Percentiles rank a stretch among this genome's conserved stretches.
Conservation (phyloP, 2,113 vertebrate species). For the Aplodontia rufa region DNA sequence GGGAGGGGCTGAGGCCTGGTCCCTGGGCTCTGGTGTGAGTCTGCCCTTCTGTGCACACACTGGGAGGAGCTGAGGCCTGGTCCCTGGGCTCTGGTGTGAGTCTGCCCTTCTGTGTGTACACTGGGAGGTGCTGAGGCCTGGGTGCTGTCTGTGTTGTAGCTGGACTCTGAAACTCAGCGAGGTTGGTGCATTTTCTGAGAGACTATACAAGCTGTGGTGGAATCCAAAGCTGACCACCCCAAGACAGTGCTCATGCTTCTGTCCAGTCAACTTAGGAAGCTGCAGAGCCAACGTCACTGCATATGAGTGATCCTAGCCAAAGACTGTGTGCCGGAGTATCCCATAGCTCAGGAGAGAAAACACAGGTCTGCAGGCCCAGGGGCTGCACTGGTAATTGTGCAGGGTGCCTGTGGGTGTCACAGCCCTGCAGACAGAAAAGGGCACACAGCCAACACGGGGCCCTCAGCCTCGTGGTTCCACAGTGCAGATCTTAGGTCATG, state of each 20-base stretch:
- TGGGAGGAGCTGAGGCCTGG: fast-evolving
- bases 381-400: fast-evolving
- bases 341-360: fast-evolving
- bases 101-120: fast-evolving
- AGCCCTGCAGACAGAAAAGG: fast-evolving
- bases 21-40: too few relatives aligned
- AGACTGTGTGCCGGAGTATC: fast-evolving
- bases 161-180: neutral
- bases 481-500: too few relatives aligned
- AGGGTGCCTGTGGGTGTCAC: fast-evolving
- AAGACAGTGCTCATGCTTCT: neutral
- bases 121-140: fast-evolving
- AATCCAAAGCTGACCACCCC: too few relatives aligned
- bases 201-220: fast-evolving
- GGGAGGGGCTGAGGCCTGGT: too few relatives aligned
- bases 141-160: too few relatives aligned
- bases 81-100: too few relatives aligned
- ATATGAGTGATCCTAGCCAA: neutral
- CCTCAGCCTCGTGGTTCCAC: fast-evolving
- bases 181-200: fast-evolving
- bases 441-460: fast-evolving
- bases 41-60: fast-evolving
- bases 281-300: fast-evolving
- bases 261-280: fast-evolving
- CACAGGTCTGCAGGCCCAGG: fast-evolving